Base-by-base conservation (phyloP, 2,113 vertebrate genomes). In the Uria aalge region DNA sequence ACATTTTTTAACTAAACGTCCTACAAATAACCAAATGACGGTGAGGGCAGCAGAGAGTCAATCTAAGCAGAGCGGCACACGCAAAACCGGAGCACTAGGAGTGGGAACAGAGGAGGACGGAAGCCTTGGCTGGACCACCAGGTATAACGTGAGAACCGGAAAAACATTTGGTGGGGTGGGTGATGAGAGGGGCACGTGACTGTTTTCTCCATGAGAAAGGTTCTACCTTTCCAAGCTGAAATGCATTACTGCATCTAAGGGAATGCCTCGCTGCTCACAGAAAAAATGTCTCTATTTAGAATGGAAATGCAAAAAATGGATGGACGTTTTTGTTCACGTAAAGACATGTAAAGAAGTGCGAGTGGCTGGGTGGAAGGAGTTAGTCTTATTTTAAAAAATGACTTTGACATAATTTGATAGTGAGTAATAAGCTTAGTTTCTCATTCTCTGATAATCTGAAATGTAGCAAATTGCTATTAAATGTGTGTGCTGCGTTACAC, bases 181-280 rank as follows among this genome's bases (percentile, higher is more conserved):
- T 59, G 66, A 43, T 23, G 27, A 41, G n/a, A 41, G 14, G 45
- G 19, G 19, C 24, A 30, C 6, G 1, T 74, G 30, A 34, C 22
- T 16, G 22, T 71, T 85, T 79, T 50, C 57, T 76, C 2, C 4
- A 45, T 30, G 57, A 57, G 55, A 53, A 79, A 90, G 81, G 52
- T 50, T 90, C 10, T 73, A 30, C 11, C 36, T 94, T 94, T 88
- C 63, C 79, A 73, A 73, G 36, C n/a, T 63, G 67, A 77, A 94
- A 94, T 76, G 79, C 64, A 83, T 93, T 81, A 73, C 69, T 73
- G 47, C n/a, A 74, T 85, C 78, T 86, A 94, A 92, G 91, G 5
- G 22, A 83, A 64, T 53, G 75, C 63, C 45, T 85, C 30, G 23
- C 34, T 85, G 38, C 67, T 32, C 93, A 76, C 12, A 79, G 52